Evolutionary conservation across 2,113 vertebrate species (phyloP).

Genomic region (Columba janthina): DNA sequence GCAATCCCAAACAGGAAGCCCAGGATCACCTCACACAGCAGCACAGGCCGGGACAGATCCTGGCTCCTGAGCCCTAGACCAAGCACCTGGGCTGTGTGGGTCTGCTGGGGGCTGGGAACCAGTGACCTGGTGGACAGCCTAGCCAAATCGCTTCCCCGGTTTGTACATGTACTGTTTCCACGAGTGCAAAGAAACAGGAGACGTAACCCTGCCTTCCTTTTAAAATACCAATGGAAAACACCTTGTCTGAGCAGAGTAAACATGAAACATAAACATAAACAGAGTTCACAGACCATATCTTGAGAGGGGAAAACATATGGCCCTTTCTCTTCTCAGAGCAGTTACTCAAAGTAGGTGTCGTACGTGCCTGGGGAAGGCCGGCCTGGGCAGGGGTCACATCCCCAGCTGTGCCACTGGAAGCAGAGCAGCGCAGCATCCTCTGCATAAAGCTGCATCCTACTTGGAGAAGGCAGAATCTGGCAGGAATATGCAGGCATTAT

Average conservation of each 20-base stretch:
- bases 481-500: background rate
- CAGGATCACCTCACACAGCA: too few relatives aligned
- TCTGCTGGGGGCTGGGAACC: background rate
- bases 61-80: background rate
- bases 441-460: background rate
- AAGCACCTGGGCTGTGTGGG: too few relatives aligned
- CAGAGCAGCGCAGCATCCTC: background rate
- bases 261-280: too few relatives aligned
- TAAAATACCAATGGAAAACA: background rate
- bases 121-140: too few relatives aligned
- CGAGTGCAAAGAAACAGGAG: background rate
- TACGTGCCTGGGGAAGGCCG: fast-evolving
- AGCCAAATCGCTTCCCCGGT: background rate
- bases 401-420: background rate
- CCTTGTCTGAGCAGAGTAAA: background rate
- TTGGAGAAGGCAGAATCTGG: background rate
- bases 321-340: background rate
- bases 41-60: too few relatives aligned
- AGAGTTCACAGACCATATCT: background rate
- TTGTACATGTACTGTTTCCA: background rate
- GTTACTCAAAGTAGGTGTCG: background rate
- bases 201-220: background rate
- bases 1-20: too few relatives aligned
- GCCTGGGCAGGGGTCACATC: fast-evolving
- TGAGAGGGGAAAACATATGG: background rate